Evolutionary conservation across 2,797 vertebrate species (phyloP).

Genomic region (Scolopax bukidnonensis): DNA sequence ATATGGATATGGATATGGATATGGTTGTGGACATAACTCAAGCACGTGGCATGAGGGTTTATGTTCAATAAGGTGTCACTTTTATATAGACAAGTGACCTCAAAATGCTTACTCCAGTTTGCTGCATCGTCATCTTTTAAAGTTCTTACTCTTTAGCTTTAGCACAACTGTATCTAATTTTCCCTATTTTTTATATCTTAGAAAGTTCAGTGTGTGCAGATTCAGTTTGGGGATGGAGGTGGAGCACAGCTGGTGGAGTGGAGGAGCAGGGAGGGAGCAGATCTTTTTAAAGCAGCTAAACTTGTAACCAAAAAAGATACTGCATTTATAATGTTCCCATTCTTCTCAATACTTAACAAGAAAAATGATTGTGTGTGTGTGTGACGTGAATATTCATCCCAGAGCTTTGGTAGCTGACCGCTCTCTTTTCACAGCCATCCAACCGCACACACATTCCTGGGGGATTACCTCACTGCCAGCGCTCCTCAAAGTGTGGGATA

Average conservation of each 20-base stretch:
- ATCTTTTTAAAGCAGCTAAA: conserved; percentile 46
- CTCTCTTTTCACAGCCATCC: conserved; percentile 78
- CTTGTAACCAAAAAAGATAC: conserved; percentile 56
- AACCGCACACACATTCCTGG: conserved; percentile 78
- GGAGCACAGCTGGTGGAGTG: conserved; percentile 32
- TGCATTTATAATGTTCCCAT: conserved; percentile 68
- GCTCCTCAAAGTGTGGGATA: conserved; percentile 56
- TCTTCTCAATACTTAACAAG: conserved; percentile 67
- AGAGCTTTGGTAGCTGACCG: conserved; percentile 70
- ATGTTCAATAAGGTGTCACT: neutral
- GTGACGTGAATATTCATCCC: conserved; percentile 68
- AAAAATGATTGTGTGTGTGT: conserved; percentile 70
- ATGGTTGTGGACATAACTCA: neutral
- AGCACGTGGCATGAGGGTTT: neutral
- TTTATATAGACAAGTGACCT: neutral
- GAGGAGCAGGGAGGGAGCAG: conserved; percentile 2
- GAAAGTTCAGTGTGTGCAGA: neutral
- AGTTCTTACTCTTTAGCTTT: neutral
- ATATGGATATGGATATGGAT: neutral
- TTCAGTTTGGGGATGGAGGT: neutral
- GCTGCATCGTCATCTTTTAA: neutral
- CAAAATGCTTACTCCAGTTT: neutral
- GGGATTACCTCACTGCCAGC: conserved; percentile 75
- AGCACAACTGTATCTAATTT: neutral
- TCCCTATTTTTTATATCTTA: neutral